These are phyloP conservation scores for Drosophila merina DNA, from an alignment of 2,888 invertebrate species.

Conservation along the genomic window DNA sequence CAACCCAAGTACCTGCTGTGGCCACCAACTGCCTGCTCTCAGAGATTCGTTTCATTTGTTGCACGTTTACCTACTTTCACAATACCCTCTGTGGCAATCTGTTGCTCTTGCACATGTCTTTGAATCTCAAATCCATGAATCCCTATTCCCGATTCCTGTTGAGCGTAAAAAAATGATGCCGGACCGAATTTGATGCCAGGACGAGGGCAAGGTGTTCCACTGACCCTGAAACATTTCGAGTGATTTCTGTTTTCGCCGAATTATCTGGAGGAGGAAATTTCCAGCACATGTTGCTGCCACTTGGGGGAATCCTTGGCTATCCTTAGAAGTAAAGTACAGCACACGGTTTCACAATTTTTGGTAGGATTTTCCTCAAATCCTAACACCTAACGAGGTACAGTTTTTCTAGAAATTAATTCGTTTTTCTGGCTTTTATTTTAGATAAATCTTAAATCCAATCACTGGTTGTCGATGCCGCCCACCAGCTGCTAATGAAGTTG, in stretches of 20 bases:
- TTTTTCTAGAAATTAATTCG: background rate
- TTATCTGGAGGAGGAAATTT: constrained; percentile 39
- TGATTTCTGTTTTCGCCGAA: constrained; percentile 42
- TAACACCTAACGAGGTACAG: background rate
- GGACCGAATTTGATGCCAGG: constrained; percentile 55
- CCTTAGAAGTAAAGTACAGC: constrained; percentile 27
- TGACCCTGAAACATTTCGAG: constrained; percentile 60
- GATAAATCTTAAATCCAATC: constrained; percentile 11
- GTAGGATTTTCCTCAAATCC: background rate
- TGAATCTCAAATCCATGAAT: constrained; percentile 24
- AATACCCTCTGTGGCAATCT: constrained; percentile 60
- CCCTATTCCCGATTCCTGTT: constrained; percentile 36
- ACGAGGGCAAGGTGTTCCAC: constrained; percentile 77
- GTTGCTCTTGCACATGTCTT: constrained; percentile 76
- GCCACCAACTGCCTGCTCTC: constrained; percentile 61
- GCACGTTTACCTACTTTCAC: constrained; percentile 33
- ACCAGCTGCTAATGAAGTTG: constrained; percentile 68
- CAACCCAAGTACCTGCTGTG: constrained; percentile 69
- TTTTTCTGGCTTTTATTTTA: background rate
- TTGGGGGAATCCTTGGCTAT: constrained; percentile 16
- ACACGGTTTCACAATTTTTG: background rate
- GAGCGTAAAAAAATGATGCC: constrained; percentile 47
- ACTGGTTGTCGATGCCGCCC: constrained; percentile 37
- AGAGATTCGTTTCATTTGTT: constrained; percentile 68
- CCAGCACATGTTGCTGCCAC: constrained; percentile 32